Evolutionary conservation across 2,113 vertebrate species (phyloP).

Genomic region (Neotoma lepida): DNA sequence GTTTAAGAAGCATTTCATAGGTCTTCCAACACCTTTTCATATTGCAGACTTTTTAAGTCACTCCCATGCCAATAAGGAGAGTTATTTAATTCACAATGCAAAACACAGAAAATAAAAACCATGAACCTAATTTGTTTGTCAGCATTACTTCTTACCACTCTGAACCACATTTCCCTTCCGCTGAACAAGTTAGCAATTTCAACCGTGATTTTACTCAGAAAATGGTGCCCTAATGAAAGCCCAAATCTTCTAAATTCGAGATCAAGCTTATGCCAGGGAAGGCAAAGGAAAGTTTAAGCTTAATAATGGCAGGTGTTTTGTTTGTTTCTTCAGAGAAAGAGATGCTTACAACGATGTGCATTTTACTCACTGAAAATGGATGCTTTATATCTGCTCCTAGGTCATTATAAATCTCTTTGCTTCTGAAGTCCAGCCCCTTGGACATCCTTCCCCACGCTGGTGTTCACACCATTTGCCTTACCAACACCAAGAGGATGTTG

Average conservation of each 20-base stretch:
- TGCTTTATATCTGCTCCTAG: slow-evolving; percentile 10
- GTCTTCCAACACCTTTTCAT: neutral
- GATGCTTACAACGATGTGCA: neutral
- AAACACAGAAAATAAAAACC: neutral
- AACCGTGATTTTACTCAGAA: neutral
- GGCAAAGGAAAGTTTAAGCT: slow-evolving; percentile 1
- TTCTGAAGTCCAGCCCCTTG: neutral
- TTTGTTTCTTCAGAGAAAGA: slow-evolving; percentile 30
- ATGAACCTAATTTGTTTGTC: neutral
- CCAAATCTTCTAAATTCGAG: slow-evolving; percentile 34
- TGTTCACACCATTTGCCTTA: neutral
- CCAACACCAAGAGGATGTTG: neutral
- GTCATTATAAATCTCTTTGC: slow-evolving; percentile 25
- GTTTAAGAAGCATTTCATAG: slow-evolving; percentile 3
- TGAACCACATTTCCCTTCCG: neutral
- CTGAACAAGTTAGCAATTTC: neutral
- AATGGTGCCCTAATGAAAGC: neutral
- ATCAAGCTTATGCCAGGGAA: neutral
- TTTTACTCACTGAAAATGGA: neutral
- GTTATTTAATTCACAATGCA: neutral
- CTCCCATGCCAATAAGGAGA: neutral
- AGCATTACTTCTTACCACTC: slow-evolving; percentile 5
- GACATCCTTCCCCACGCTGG: neutral
- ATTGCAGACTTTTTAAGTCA: neutral
- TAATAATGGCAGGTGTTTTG: slow-evolving; percentile 19